Conservation (phyloP, 2,888 invertebrate species). For the Ametastegia equiseti region DNA sequence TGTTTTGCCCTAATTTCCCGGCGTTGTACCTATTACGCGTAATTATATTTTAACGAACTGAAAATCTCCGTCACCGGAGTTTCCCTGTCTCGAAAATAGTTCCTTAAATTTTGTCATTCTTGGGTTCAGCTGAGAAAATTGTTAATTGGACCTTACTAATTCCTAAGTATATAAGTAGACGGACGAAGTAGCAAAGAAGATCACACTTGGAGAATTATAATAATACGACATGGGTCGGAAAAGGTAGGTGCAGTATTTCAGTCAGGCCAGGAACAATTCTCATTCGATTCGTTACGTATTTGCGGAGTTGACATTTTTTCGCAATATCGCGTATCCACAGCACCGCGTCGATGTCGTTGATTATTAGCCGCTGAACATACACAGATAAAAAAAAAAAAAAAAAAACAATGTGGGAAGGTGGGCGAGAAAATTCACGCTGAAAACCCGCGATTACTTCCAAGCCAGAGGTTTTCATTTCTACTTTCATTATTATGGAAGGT, state of each 20-base stretch:
- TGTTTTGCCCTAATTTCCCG: constrained; percentile 13
- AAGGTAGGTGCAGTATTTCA: neutral
- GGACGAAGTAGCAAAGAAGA: neutral
- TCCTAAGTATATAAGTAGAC: constrained; percentile 1
- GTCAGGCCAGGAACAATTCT: no score
- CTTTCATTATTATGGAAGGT: constrained; percentile 6
- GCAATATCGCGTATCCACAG: neutral
- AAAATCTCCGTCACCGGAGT: constrained; percentile 9
- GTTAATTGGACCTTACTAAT: neutral
- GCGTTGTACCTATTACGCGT: neutral
- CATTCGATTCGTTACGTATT: neutral
- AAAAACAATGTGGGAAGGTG: neutral
- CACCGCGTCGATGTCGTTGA: no score
- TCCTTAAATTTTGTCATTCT: constrained; percentile 11
- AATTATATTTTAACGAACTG: constrained; percentile 31
- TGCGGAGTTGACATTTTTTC: neutral
- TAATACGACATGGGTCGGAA: neutral
- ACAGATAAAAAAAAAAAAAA: neutral
- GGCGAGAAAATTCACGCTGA: neutral
- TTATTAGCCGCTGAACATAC: neutral
- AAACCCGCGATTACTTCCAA: neutral
- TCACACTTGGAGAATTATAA: neutral
- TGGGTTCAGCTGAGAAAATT: neutral
- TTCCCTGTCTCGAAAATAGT: neutral
- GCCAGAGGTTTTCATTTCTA: neutral